Percentiles rank a stretch among this genome's conserved stretches.
phyloP scores from a whole-genome alignment of 2,888 invertebrate species.

The Crocallis elinguaria region DNA sequence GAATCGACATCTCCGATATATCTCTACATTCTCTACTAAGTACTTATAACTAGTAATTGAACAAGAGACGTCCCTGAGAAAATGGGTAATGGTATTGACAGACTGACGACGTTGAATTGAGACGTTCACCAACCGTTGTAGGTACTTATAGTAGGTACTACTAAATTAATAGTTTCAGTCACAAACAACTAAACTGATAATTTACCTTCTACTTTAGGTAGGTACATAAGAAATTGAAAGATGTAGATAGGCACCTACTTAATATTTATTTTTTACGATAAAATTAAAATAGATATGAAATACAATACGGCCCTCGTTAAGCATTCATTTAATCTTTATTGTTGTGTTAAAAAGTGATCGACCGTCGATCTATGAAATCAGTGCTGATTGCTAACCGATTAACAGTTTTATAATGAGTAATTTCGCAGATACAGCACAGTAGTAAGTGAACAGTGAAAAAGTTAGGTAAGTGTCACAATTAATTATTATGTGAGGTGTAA shows the following conservation, averaged over 20 bases:
- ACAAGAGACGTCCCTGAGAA: too few species aligned
- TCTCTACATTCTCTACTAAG: too few species aligned
- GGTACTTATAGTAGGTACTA: not conserved
- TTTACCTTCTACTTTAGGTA: too few species aligned
- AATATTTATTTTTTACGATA: slow-evolving; percentile 10
- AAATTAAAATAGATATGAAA: slow-evolving; percentile 2
- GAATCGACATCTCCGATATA: too few species aligned
- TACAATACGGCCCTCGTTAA: slow-evolving; percentile 18
- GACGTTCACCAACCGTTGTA: too few species aligned
- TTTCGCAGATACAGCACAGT: slow-evolving; percentile 34
- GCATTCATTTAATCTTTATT: slow-evolving; percentile 13
- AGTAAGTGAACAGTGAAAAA: slow-evolving; percentile 34
- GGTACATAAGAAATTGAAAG: not conserved
- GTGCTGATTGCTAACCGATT: slow-evolving; percentile 42
- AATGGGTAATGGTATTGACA: too few species aligned
- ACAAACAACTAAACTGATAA: too few species aligned
- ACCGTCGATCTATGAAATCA: slow-evolving; percentile 41
- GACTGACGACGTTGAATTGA: too few species aligned
- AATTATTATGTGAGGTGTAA: too few species aligned
- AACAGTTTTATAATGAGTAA: slow-evolving; percentile 32
- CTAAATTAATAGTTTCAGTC: too few species aligned
- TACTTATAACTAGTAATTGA: too few species aligned
- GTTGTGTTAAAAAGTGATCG: slow-evolving; percentile 18
- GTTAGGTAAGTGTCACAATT: slow-evolving; percentile 46
- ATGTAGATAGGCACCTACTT: not conserved